These are phyloP conservation scores for Spongilla lacustris DNA, from an alignment of 37 sponge, comb jelly and placozoan species.

Conservation along the genomic window DNA sequence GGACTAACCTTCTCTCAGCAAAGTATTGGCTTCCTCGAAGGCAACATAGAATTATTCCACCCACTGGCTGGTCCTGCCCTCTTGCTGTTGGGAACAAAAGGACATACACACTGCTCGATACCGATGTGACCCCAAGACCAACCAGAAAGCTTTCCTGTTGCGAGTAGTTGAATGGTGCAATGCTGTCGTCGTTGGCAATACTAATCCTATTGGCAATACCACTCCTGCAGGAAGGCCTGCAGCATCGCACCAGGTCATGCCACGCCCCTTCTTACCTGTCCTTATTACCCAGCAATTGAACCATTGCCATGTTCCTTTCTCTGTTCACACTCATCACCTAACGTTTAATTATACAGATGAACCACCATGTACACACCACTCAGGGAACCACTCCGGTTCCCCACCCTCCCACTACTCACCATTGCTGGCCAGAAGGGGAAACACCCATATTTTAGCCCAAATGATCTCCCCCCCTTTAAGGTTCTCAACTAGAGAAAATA, in stretches of 20 bases:
- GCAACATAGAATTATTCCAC: not conserved
- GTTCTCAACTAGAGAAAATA: constrained; percentile 18
- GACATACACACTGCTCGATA: not conserved
- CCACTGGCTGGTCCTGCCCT: not conserved
- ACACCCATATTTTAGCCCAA: constrained; percentile 28
- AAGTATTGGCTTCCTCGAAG: not conserved
- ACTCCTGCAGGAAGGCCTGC: not conserved
- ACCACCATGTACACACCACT: not conserved
- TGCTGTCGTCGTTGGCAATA: no score
- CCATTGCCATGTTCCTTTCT: not conserved
- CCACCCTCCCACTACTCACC: constrained; percentile 13
- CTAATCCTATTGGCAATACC: not conserved
- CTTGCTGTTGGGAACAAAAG: not conserved
- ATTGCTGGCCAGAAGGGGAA: constrained; percentile 63
- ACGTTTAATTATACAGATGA: not conserved
- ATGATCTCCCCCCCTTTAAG: constrained; percentile 13
- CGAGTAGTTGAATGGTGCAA: not conserved
- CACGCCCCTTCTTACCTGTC: not conserved
- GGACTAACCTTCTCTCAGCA: not conserved
- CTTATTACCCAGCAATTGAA: not conserved
- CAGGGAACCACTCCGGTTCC: not conserved
- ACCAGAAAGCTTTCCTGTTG: not conserved
- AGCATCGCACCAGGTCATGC: not conserved
- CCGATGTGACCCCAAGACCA: not conserved
- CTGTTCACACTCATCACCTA: not conserved